Evolutionary conservation across 2,797 vertebrate genomes (phyloP).

Genomic region (Hozukius guyotensis): DNA sequence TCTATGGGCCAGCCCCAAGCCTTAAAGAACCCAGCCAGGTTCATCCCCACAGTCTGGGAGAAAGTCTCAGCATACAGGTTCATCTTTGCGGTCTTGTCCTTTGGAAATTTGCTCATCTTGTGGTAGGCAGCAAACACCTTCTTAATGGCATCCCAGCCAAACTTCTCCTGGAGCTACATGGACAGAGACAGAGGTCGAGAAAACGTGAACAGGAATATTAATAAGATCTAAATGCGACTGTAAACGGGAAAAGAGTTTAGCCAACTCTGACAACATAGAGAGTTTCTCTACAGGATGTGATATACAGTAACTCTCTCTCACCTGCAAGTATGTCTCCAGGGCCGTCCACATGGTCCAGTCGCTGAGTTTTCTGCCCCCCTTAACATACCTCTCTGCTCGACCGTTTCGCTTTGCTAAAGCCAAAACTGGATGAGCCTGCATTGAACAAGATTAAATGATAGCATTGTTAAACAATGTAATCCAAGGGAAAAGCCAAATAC

Average conservation of each 20-base stretch:
- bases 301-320: slow-evolving; percentile 54
- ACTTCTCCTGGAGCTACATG: slow-evolving; percentile 36
- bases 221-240: no score
- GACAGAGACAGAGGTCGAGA: not conserved
- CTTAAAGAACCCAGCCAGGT: slow-evolving; percentile 85
- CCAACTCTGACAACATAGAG: no score
- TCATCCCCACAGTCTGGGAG: slow-evolving; percentile 81
- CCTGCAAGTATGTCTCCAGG: slow-evolving; percentile 93
- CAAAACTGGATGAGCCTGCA: slow-evolving; percentile 73
- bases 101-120: slow-evolving; percentile 70
- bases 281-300: no score
- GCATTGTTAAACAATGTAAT: not conserved
- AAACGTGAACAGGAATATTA: no score
- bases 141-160: slow-evolving; percentile 86
- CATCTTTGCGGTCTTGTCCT: slow-evolving; percentile 81
- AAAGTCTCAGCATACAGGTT: slow-evolving; percentile 66
- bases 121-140: slow-evolving; percentile 83
- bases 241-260: no score
- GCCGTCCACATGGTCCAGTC: slow-evolving; percentile 85
- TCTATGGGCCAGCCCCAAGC: slow-evolving; percentile 88
- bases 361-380: slow-evolving; percentile 68
- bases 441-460: not conserved
- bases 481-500: not conserved
- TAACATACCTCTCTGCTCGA: slow-evolving; percentile 57
- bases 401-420: slow-evolving; percentile 34